Base-by-base conservation (phyloP, 2,888 invertebrate species). In the Eupsilia transversa region DNA sequence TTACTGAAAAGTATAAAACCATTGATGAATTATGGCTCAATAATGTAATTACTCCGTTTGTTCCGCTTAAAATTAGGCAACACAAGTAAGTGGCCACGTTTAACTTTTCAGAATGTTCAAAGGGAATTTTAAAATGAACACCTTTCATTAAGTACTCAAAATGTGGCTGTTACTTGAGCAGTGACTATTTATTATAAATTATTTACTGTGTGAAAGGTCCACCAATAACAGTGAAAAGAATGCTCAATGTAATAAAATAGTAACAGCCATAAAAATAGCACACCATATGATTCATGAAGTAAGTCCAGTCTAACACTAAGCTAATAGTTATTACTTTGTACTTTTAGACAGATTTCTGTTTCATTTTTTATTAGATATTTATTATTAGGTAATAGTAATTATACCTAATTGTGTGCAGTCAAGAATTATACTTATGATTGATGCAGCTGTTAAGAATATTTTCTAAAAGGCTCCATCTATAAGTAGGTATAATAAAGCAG, bases 51-150 rank as follows among this genome's bases (percentile, higher is more conserved):
- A 54, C 7, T 52, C 6, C 23, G 23, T 27, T 38, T 54, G 35
- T 46, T 27, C 38, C 61, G 14, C 33, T 27, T 56, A 41, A 54
- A 60, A 80, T 27, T 79, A 6, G 54, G 38, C 43, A 61, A 27
- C 54, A 54, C 17, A 23, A 27, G 63, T 38, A 33, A 7, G 20
- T 35, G 41, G 17, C 7, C 57, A 59, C 23, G n/a, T 38, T 23
- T 27, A 41, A 59, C 20, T 49, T 41, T 80, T 27, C 43, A 27
- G 14, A 46, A 61, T 72, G 38, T 27, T 41, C 59, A 79, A 79
- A 73, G 27, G 38, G 54, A 9, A 33, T 80, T 61, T 33, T 46
- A 38, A 59, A 79, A 79, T 20, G 43, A 61, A 46, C 9, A 30
- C 33, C 46, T 61, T 60, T 56, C 27, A 72, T 61, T 54, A 54